Percentiles rank a stretch among this genome's conserved stretches.
phyloP scores from a whole-genome alignment of 2,797 vertebrate species.

The Poeciliopsis infans region DNA sequence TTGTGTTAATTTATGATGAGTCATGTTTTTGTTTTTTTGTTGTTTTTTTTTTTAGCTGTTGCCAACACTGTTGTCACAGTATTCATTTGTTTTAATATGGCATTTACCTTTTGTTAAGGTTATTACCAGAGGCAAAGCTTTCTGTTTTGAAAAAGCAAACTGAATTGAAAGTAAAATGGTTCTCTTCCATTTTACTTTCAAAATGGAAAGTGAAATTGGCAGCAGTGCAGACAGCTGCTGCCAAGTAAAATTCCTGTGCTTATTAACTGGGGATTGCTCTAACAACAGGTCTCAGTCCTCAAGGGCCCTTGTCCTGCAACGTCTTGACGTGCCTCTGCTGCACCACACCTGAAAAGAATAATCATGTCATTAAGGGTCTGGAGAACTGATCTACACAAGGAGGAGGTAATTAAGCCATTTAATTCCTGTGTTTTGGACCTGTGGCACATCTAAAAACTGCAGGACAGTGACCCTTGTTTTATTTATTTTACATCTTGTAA shows the following conservation, averaged over 20 bases:
- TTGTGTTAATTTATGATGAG: neutral
- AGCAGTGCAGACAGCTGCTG: no score
- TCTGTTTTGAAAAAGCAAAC: neutral
- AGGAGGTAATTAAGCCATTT: no score
- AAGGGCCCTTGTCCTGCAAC: no score
- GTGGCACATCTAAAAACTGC: no score
- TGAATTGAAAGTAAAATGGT: neutral
- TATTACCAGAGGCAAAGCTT: neutral
- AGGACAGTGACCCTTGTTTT: neutral
- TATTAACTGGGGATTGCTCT: neutral
- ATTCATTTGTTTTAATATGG: neutral
- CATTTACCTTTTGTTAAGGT: neutral
- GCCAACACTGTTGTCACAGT: neutral
- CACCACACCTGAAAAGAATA: no score
- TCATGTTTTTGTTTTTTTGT: neutral
- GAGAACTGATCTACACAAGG: no score
- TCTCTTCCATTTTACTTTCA: no score
- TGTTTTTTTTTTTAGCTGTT: neutral
- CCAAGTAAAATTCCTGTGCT: neutral
- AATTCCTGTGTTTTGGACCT: no score
- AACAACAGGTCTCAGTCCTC: no score
- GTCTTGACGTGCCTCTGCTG: no score
- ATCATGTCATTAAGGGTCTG: no score
- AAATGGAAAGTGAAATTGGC: no score
- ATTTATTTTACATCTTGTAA: neutral